phyloP scores from a whole-genome alignment of 2,113 vertebrate genomes.

The Hypanus sabinus region DNA sequence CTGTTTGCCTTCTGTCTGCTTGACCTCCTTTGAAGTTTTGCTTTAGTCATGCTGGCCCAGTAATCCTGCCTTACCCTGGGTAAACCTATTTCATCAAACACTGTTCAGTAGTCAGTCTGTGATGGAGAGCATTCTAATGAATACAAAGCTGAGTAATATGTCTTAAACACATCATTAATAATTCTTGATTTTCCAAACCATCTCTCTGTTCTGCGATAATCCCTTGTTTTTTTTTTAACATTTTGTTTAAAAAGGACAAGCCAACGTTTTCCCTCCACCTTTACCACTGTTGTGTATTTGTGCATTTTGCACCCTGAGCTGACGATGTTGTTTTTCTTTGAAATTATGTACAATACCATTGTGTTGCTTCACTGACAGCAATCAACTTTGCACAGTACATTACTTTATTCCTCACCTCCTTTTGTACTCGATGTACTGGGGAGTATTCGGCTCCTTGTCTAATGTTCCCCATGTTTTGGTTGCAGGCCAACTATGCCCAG shows the following conservation, averaged over 20 bases:
- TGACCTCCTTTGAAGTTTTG: neutral
- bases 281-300: neutral
- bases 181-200: neutral
- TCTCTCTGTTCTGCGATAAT: neutral
- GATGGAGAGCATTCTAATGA: conserved; percentile 22
- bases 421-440: neutral
- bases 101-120: neutral
- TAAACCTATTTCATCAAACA: conserved; percentile 14
- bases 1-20: neutral
- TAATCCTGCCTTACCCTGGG: conserved; percentile 1
- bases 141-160: conserved; percentile 18
- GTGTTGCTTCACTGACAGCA: neutral
- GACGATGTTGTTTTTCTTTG: neutral
- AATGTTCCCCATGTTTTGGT: too few species aligned
- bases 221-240: conserved; percentile 16
- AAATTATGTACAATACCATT: neutral
- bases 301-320: neutral
- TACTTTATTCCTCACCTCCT: neutral
- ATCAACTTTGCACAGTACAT: neutral
- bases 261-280: too few species aligned
- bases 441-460: neutral
- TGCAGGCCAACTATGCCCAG: too few species aligned
- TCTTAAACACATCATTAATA: conserved; percentile 19
- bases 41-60: neutral
- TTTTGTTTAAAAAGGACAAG: neutral